Evolutionary conservation across 2,113 vertebrate genomes (phyloP), one percentile per base, ranked within the genome.

Genomic region (Motacilla alba): DNA sequence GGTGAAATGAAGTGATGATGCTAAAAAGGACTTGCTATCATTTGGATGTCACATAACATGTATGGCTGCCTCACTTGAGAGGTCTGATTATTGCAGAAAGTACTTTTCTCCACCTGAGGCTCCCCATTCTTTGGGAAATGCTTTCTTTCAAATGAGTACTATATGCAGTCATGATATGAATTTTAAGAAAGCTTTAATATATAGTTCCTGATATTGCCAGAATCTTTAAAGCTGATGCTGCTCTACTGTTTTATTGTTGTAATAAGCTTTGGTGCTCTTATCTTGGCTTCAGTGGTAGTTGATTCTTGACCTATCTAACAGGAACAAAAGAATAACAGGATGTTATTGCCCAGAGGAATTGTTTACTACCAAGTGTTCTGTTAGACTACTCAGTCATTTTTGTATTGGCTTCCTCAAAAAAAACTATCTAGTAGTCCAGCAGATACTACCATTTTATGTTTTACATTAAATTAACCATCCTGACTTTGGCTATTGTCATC

Each of bases 301-400:
- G 76, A 47, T 92, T 95, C 76, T 87, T 92, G 93, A 89, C 80
- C 89, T 89, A 3, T 94, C 79, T 94, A 75, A 47, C 74, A 91
- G 74, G 62, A 89, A 72, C 83, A 82, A 75, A 95, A 91, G 83
- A 91, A 82, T 70, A 96, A 81, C 95, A 96, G 96, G 95, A 96
- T 97, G 90, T 96, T 96, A 63, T 60, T 90, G 79, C 82, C 85
- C 60, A 3, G 75, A 87, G 79, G 79, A 74, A 4, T 78, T 97
- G 84, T 95, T 96, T 91, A 83, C 64, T 92, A 56, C 35, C 10
- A 41, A 78, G 17, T 83, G 63, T 59, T 87, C 58, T 79, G 58
- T 76, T 83, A 35, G 87, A 49, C 46, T 87, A 9, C 21, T 88
- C 39, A 6, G 81, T 53, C 63, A 35, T 64, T 92, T 85, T 89